Evolutionary conservation across 2,888 invertebrate species (phyloP).

Genomic region (Aphidoletes aphidimyza): DNA sequence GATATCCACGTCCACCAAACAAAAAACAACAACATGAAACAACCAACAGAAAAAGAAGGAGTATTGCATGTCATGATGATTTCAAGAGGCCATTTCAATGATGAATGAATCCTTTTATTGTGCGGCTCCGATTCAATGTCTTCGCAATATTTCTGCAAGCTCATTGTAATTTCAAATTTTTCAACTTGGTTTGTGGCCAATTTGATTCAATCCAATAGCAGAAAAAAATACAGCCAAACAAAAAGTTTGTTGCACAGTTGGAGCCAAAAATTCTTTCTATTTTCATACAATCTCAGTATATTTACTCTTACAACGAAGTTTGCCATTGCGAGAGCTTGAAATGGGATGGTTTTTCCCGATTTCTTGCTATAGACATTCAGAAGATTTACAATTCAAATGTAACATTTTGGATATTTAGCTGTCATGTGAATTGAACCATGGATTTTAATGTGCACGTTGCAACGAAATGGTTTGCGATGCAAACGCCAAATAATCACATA

Average conservation of each 20-base stretch:
- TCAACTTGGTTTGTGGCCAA: constrained; percentile 44
- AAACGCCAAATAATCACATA: too few species aligned
- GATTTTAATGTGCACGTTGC: neutral
- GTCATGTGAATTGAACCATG: constrained; percentile 15
- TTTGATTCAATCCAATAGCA: neutral
- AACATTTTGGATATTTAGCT: neutral
- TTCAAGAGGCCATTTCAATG: constrained; percentile 19
- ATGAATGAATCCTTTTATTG: constrained; percentile 51
- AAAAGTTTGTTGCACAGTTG: neutral
- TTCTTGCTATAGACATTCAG: neutral
- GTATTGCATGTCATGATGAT: constrained; percentile 13
- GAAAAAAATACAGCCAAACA: too few species aligned
- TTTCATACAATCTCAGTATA: neutral
- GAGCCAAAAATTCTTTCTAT: constrained; percentile 3
- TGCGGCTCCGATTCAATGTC: neutral
- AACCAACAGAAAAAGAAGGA: neutral
- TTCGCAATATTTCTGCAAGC: neutral
- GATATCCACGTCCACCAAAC: neutral
- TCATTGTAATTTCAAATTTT: constrained; percentile 9
- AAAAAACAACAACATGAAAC: too few species aligned
- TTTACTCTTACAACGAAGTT: neutral
- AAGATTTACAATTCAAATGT: too few species aligned
- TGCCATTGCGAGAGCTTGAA: neutral
- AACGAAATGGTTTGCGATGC: too few species aligned
- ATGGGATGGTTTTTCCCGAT: constrained; percentile 1